Conservation (phyloP, 2,113 vertebrate species). For the Bettongia penicillata region DNA sequence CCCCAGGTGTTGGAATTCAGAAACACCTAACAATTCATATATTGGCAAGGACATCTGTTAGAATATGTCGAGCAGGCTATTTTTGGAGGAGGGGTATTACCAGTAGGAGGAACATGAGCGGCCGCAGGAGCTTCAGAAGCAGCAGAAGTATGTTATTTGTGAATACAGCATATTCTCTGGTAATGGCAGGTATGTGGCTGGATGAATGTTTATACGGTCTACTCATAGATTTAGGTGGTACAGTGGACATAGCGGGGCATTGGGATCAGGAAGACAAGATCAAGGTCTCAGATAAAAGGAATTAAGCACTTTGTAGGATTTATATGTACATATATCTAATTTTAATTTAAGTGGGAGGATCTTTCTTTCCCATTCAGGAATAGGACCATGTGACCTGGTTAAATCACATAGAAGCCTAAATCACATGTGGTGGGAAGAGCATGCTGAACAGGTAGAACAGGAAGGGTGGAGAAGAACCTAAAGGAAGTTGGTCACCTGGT, state of each 20-base stretch:
- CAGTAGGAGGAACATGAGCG: not conserved
- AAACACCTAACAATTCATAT: not conserved
- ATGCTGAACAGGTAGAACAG: too few species aligned
- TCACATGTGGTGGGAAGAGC: too few species aligned
- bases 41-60: not conserved
- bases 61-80: not conserved
- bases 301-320: not conserved
- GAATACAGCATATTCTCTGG: not conserved
- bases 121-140: not conserved
- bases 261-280: not conserved
- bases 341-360: too few species aligned
- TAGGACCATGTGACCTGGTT: too few species aligned
- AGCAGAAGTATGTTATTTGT: not conserved
- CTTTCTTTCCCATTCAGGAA: too few species aligned
- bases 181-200: not conserved
- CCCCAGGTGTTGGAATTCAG: not conserved
- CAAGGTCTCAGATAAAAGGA: not conserved
- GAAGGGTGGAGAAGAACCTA: too few species aligned
- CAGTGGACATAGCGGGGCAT: not conserved
- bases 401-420: too few species aligned
- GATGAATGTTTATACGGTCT: not conserved
- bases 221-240: not conserved
- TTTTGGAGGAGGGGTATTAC: not conserved
- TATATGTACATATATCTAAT: not conserved
- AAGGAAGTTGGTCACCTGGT: too few species aligned